These are phyloP conservation scores for Leptura quadrifasciata DNA, from an alignment of 2,888 invertebrate species.

Conservation along the genomic window DNA sequence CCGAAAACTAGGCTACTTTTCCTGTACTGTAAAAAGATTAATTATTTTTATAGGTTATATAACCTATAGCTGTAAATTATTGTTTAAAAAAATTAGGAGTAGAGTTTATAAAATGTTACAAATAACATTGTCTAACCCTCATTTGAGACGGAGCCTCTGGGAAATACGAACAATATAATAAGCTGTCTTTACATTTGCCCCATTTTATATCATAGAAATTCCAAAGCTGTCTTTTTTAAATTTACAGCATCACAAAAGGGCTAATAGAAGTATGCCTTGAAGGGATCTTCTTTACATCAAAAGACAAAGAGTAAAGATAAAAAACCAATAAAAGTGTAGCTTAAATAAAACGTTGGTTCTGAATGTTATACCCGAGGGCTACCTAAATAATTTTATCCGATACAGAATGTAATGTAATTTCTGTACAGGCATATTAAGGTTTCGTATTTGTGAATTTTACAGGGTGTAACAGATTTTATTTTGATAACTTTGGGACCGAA, in stretches of 20 bases:
- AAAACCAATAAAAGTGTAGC: slow-evolving; percentile 7
- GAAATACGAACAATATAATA: slow-evolving; percentile 3
- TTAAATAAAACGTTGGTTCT: not conserved
- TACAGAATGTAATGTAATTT: not conserved
- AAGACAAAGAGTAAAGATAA: slow-evolving; percentile 7
- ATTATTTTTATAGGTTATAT: too few relatives aligned
- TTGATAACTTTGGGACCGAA: too few relatives aligned
- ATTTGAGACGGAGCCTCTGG: not conserved
- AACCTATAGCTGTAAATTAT: too few relatives aligned
- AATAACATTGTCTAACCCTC: not conserved
- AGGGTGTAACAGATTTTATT: not conserved
- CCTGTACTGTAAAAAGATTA: too few relatives aligned
- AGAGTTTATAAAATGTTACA: not conserved
- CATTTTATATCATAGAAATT: slow-evolving; percentile 7
- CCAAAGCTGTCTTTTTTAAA: slow-evolving; percentile 4
- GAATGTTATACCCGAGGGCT: not conserved
- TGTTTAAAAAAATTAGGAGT: not conserved
- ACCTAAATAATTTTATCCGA: slow-evolving; percentile 7
- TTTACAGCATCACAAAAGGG: slow-evolving; percentile 7
- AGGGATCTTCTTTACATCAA: slow-evolving; percentile 4
- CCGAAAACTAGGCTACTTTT: too few relatives aligned
- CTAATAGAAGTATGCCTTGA: slow-evolving; percentile 7
- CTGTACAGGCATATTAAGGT: not conserved
- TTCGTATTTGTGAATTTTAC: not conserved
- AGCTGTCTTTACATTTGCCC: slow-evolving; percentile 7